These are phyloP conservation scores for Dipodomys ordii DNA, from an alignment of 2,113 vertebrate species.

Conservation along the genomic window DNA sequence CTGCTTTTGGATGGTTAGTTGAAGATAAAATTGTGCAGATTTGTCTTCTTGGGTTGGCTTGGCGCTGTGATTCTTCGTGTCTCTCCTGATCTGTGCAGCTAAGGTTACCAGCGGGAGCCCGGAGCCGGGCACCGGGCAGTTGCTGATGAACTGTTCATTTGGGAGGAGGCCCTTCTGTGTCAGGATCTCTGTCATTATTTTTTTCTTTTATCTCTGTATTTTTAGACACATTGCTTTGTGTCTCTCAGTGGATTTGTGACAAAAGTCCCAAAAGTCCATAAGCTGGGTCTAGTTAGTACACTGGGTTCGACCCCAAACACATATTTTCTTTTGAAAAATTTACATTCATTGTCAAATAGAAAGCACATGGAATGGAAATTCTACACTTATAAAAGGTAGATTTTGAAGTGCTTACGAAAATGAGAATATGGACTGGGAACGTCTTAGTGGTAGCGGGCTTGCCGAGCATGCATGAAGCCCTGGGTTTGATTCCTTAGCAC, in stretches of 20 bases:
- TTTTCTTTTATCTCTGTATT: neutral
- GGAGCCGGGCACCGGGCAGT: no score
- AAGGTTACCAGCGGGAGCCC: no score
- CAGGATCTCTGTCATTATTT: neutral
- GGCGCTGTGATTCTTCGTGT: no score
- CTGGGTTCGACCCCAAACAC: neutral
- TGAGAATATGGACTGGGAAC: neutral
- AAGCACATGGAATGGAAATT: neutral
- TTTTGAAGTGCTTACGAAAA: constrained; percentile 20
- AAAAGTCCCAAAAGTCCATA: neutral
- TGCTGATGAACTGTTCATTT: neutral
- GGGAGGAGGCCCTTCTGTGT: neutral
- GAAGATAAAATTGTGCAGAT: no score
- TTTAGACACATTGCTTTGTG: neutral
- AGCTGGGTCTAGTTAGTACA: neutral
- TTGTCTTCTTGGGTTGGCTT: no score
- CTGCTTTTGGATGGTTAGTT: no score
- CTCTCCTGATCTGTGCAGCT: no score
- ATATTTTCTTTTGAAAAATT: constrained; percentile 16
- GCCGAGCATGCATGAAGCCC: no score
- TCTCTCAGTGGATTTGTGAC: neutral
- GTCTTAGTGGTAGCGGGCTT: no score
- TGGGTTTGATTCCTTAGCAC: no score
- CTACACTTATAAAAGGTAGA: neutral
- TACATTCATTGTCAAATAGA: neutral